Evolutionary conservation across 2,797 vertebrate genomes (phyloP), one percentile per base, ranked within the genome.

Genomic region (Neoniphon sammara): DNA sequence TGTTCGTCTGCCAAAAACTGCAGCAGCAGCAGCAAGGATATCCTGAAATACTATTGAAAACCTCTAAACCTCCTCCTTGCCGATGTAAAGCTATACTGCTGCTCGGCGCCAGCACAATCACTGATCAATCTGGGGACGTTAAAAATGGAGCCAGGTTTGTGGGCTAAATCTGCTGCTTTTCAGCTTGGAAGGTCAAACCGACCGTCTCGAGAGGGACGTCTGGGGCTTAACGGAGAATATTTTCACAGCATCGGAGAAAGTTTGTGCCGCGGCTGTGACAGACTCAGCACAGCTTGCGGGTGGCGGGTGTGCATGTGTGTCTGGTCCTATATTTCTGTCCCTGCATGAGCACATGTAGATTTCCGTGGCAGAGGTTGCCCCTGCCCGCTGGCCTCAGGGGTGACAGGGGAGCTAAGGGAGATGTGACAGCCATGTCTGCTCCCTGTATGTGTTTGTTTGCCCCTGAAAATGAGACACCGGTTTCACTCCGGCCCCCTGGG

Each of bases 381-480:
- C 82, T 89, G 82, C 82, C 84, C 78, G 9, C 83, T 85, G 89
- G 87, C 91, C 90, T 86, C 57, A 15, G 89, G 92, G 90, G 84
- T 87, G 90, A 90, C 87, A 89, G 84, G 77, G 81, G 83, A 93
- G 89, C 88, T 92, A 89, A 92, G 91, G 84, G 90, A 91, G 93
- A 94, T 88, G 91, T 94, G 93, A 94, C 94, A 94, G 93, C 88
- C 87, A 83, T 92, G 92, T 94, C 93, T 95, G 94, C 85, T 94
- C 88, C 87, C 90, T 93, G 93, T 93, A 92, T 89, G 84, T 89
- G 89, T 92, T 90, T 88, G 90, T 90, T 89, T 93, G 91, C 87
- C 92, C 91, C 92, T 91, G 91, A 93, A 93, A 93, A 91, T 61
- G 87, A 94, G 92, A 93, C 87, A 83, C 91, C 76, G 63, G 86